Base-by-base conservation (phyloP, 2,797 vertebrate species). In the Peromyscus attwateri region DNA sequence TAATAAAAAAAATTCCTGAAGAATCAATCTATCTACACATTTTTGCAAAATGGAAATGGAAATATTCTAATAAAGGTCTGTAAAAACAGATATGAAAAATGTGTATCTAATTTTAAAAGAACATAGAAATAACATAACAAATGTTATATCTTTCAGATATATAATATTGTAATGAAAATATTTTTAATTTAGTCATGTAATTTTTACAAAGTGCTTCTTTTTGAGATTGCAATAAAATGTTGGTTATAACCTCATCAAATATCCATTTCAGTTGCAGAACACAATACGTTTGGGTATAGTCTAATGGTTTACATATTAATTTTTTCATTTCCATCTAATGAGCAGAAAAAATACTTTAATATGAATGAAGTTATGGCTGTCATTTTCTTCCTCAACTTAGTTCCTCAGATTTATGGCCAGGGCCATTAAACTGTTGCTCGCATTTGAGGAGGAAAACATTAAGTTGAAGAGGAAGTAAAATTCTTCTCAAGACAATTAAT, bases 261-360 rank as follows among this genome's bases (percentile, higher is more conserved):
- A 89, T 81, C 93, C 97, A 94, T 98, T 98, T 97, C 87, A 93
- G 13, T 97, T 97, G 95, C 89, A 96, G 64, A 95, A 92, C 75
- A 93, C 79, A 98, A 27, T 95, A 40, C 89, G 97, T 98, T 92
- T 98, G 96, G 93, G 64, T 98, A 77, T 97, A 98, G 96, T 75
- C 98, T 98, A 98, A 98, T 98, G 92, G 89, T 97, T 98, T 98
- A 97, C 96, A 97, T 98, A 97, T 98, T 98, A 98, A 98, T 98
- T 98, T 98, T 96, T 92, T 98, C 97, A 97, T 98, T 73, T 98
- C 31, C 55, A 37, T 98, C 88, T 98, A 97, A 98, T 98, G 87
- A 98, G 95, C 95, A 98, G 94, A 98, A 98, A 98, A 98, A 98
- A 98, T 97, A 73, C 79, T 97, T 98, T 98, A 98, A 98, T 98